Evolutionary conservation across 2,888 invertebrate species (phyloP), one percentile per base, ranked within the genome.

Genomic region (Leucophenga maculata): DNA sequence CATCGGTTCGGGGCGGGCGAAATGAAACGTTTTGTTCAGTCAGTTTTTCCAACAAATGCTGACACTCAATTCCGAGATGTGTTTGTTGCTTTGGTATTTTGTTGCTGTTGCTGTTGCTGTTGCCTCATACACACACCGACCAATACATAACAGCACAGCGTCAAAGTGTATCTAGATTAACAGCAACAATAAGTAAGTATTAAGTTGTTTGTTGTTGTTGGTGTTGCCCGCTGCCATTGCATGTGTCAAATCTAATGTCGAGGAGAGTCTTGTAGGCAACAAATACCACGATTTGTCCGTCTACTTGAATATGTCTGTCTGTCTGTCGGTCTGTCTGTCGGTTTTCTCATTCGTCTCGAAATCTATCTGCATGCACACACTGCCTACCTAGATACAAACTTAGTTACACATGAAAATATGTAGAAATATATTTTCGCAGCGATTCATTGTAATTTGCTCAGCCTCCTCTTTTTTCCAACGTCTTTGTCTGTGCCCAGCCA

Each of bases 151-250:
- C 18, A 13, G 20, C 16, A 22, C 16, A 64, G 46, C 62, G 79
- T 78, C 80, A 79, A 77, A 79, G 77, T 82, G 80, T 84, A 83
- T 83, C 83, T 79, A 83, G 83, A 83, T 83, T 83, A 83, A 80
- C 79, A 80, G 80, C 80, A 83, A 80, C 80, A 80, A 80, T 80
- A 83, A 82, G 83, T 82, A 83, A 83, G 80, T 82, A 80, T 83
- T 79, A 80, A 80, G 79, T 80, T 79, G 84, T 79, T 82, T 67
- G 60, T 62, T 68, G 68, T 14, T 50, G 55, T 57, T 67, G 57
- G 44, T 26, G 39, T 48, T 65, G 16, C 39, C 39, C 39, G 39
- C 18, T 46, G 65, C 26, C 20, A 32, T 65, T 55, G 57, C 57
- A 67, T 67, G 67, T 67, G 55, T 67, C 55, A 67, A 57, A 57